Evolutionary conservation across 2,888 invertebrate species (phyloP), one percentile per base, ranked within the genome.

Genomic region (Mythimna ferrago): DNA sequence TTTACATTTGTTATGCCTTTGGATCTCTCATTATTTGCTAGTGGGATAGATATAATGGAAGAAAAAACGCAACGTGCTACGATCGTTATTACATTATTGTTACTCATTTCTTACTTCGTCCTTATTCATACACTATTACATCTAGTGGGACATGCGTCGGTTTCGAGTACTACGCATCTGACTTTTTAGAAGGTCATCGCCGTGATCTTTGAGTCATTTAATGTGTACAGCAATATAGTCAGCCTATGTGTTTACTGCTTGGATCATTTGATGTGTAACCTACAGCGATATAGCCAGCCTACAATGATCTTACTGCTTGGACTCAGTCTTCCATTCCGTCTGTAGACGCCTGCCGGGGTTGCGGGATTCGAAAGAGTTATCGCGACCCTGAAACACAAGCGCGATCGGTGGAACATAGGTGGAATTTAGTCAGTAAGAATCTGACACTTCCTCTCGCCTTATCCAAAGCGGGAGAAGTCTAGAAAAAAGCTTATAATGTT

Each of bases 1-100:
- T 61, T 54, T 35, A 48, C 35, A 77, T 61, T 38, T 44, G 9
- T 26, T 66, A 54, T 32, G 21, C 57, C 21, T 58, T 76, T 60
- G 26, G 53, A 14, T 2, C 6, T 26, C 38, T 35, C 6, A 35
- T 14, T 19, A 35, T 35, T n/a, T 10, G 11, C 10, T 10, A 32
- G 16, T 35, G 21, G 35, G 5, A 48, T 19, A 21, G 6, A 26
- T 26, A 26, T 26, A 26, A 26, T 26, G 26, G 19, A 6, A 44
- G 16, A 44, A 41, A 21, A 21, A 41, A 32, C 11, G 6, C 6
- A 10, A 26, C 38, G 19, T 58, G 21, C 41, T 21, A 21, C 10
- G 41, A 16, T 67, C 19, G 11, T 76, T 19, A 57, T 48, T n/a
- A n/a, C 51, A 9, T 21, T 26, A 58, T 58, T 19, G 26, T n/a